Conservation (phyloP, 1,140 invertebrate species). For the Zeugodacus cucurbitae region DNA sequence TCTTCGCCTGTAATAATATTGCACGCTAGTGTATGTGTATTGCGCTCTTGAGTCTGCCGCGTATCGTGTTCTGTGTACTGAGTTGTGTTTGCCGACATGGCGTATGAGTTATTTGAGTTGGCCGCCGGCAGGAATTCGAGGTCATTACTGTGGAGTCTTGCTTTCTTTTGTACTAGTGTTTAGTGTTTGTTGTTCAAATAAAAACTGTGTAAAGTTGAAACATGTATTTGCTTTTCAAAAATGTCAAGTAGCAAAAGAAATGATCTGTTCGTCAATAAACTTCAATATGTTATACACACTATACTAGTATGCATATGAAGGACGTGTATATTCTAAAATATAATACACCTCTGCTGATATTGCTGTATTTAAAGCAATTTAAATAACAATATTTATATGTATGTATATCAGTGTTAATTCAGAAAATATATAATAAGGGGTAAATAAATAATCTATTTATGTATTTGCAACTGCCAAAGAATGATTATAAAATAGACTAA, state of each 20-base stretch:
- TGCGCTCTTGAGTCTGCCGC: background rate
- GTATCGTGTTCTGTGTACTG: background rate
- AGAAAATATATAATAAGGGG: too few species aligned
- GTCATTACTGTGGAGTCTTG: constrained; percentile 4
- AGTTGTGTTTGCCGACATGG: constrained; percentile 3
- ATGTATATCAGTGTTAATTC: too few species aligned
- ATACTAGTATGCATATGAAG: too few species aligned
- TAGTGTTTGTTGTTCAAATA: background rate
- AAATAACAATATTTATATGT: too few species aligned
- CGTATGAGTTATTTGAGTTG: constrained; percentile 13
- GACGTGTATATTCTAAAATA: too few species aligned
- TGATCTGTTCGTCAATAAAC: too few species aligned
- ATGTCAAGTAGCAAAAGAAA: background rate
- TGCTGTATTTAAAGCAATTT: too few species aligned
- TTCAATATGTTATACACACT: too few species aligned
- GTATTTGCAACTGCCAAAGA: too few species aligned
- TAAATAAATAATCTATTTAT: too few species aligned
- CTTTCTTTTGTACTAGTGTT: background rate
- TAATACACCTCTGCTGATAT: too few species aligned
- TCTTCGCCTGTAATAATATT: background rate
- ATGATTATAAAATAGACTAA: too few species aligned
- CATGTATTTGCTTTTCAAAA: background rate
- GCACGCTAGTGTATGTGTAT: background rate
- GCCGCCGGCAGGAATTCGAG: constrained; percentile 5
- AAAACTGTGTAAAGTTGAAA: background rate